Evolutionary conservation across 1,140 invertebrate genomes (phyloP), one percentile per base, ranked within the genome.

Genomic region (Papilio dardanus): DNA sequence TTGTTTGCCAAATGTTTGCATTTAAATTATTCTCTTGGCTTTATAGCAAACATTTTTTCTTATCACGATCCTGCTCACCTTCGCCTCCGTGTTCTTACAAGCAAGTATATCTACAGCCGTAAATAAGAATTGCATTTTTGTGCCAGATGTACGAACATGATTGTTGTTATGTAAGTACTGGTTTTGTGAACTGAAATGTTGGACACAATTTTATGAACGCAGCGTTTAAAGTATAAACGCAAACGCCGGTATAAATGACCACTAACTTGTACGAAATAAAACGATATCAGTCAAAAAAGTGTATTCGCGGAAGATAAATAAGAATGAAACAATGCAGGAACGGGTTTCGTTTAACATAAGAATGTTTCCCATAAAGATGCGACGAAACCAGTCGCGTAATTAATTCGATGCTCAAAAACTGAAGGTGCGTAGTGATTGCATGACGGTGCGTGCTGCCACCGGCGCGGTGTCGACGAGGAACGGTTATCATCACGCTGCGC

Each of bases 361-460:
- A 71, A 54, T 73, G 46, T 14, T 12, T 21, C 14, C 1, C 1
- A 37, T 21, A 21, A 69, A 37, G 54, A 78, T 76, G 76, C 69
- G 28, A 65, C 31, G 74, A 75, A 76, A 76, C 71, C 71, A 76
- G 68, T 78, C 71, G 24, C 54, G 28, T 54, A 58, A 58, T 58
- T 58, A 28, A 62, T 30, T 62, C 54, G 24, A 12, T 14, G 24
- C 14, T 54, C 21, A 28, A 62, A 62, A 62, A 30, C 54, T 62
- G 24, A 19, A 46, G 42, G 42, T 46, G 5, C 42, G 42, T 16
- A 46, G 42, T 46, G n/a, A 46, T 46, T 1, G 42, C 76, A 80
- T 85, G 86, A 87, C 84, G 83, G 86, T 81, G 86, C 86, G 88
- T 83, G 77, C 75, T 80, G 82, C 84, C 83, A 80, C 79, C 80